Conservation (phyloP, 2,113 vertebrate genomes). For the Podocnemis expansa region DNA sequence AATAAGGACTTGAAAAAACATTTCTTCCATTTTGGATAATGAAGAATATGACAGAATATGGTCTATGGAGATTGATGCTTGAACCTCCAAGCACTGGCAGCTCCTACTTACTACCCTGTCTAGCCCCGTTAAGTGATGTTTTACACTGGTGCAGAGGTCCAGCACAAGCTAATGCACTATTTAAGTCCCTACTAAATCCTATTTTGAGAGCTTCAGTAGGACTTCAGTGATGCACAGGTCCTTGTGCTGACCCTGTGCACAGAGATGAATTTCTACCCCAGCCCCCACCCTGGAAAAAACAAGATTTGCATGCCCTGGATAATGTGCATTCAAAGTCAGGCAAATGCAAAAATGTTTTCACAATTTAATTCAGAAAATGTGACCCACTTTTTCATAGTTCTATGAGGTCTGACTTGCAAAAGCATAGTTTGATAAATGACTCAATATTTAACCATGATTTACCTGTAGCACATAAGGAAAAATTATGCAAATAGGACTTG, state of each 20-base stretch:
- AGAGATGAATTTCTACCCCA: neutral
- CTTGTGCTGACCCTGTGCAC: neutral
- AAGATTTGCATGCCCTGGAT: neutral
- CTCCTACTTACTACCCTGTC: fast-evolving
- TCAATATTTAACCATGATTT: conserved; percentile 77
- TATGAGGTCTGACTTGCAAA: conserved; percentile 62
- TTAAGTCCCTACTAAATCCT: neutral
- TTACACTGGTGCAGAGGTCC: fast-evolving
- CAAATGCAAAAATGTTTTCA: neutral
- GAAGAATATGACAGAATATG: neutral
- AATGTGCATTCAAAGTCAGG: neutral
- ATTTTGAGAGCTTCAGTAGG: neutral
- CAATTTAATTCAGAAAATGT: neutral
- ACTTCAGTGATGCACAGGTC: neutral
- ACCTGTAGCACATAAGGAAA: conserved; percentile 69
- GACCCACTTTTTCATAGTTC: neutral
- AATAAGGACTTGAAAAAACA: neutral
- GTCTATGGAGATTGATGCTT: neutral
- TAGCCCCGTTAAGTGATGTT: fast-evolving
- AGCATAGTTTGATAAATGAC: conserved; percentile 73
- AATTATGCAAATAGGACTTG: conserved; percentile 74
- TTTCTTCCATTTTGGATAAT: neutral
- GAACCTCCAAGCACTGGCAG: neutral
- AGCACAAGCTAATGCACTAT: fast-evolving
- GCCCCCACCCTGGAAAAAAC: no score